phyloP scores from a whole-genome alignment of 2,797 vertebrate species.

The Phrynocephalus forsythii region DNA sequence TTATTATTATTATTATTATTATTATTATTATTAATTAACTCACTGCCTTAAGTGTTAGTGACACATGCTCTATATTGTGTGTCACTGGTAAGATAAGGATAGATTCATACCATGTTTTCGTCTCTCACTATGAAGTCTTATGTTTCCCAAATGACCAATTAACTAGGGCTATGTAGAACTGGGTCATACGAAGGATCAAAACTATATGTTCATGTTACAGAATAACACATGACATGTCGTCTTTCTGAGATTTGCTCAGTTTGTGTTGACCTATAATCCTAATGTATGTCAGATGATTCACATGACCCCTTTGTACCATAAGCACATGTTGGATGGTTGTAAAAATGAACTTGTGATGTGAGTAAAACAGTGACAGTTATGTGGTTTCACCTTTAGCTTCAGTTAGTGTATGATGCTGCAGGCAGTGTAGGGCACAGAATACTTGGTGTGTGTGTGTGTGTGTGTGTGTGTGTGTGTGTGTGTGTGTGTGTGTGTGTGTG shows the following conservation, averaged over 20 bases:
- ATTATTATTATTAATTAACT: neutral
- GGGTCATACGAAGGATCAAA: conserved; percentile 3
- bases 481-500: conserved; percentile 46
- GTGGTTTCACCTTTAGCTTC: conserved; percentile 18
- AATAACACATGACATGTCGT: neutral
- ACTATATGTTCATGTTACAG: conserved; percentile 4
- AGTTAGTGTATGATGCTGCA: neutral
- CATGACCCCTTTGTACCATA: neutral
- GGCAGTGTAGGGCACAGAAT: conserved; percentile 22
- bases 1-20: no score
- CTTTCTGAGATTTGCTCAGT: conserved; percentile 5
- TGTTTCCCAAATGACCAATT: neutral
- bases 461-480: conserved; percentile 54
- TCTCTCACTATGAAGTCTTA: neutral
- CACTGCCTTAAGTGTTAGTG: neutral
- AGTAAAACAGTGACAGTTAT: conserved; percentile 11
- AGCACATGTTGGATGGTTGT: conserved; percentile 12
- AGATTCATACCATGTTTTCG: neutral
- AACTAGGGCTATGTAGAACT: neutral
- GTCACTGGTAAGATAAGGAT: conserved; percentile 20
- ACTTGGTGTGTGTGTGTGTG: conserved; percentile 42
- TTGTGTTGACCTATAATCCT: neutral
- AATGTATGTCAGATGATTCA: conserved; percentile 13
- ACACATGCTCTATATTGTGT: neutral
- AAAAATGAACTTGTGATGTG: conserved; percentile 15